phyloP scores from a whole-genome alignment of 2,888 invertebrate genomes.

The Altica lythri region DNA sequence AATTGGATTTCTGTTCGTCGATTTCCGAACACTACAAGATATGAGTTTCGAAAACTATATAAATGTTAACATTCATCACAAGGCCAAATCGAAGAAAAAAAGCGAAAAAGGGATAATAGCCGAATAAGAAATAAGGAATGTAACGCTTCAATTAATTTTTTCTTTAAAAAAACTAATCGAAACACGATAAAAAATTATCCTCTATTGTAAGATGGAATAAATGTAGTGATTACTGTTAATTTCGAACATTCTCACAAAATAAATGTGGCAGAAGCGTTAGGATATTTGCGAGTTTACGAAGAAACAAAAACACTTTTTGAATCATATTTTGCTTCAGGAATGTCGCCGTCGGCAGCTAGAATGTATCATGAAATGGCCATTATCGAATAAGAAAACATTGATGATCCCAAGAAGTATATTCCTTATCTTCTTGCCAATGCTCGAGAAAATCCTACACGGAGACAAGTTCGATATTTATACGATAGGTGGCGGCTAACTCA shows the following conservation, averaged over 20 bases:
- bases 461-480: too few species aligned
- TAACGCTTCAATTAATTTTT: constrained; percentile 14
- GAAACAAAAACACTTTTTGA: background rate
- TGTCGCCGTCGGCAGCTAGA: too few species aligned
- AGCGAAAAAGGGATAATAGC: too few species aligned
- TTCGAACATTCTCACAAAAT: constrained; percentile 12
- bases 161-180: too few species aligned
- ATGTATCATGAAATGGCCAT: too few species aligned
- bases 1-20: too few species aligned
- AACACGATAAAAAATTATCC: constrained; percentile 19
- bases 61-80: too few species aligned
- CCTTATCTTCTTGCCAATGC: background rate
- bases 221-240: constrained; percentile 15
- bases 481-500: too few species aligned
- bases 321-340: background rate
- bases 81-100: too few species aligned
- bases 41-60: too few species aligned
- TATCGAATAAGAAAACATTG: background rate
- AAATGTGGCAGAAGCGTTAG: constrained; percentile 17
- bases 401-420: background rate
- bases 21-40: too few species aligned
- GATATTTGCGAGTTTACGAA: background rate
- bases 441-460: constrained; percentile 1
- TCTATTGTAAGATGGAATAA: constrained; percentile 17
- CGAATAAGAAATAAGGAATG: constrained; percentile 10